Evolutionary conservation across 1,140 invertebrate genomes (phyloP).

Genomic region (Hycleus phaleratus): DNA sequence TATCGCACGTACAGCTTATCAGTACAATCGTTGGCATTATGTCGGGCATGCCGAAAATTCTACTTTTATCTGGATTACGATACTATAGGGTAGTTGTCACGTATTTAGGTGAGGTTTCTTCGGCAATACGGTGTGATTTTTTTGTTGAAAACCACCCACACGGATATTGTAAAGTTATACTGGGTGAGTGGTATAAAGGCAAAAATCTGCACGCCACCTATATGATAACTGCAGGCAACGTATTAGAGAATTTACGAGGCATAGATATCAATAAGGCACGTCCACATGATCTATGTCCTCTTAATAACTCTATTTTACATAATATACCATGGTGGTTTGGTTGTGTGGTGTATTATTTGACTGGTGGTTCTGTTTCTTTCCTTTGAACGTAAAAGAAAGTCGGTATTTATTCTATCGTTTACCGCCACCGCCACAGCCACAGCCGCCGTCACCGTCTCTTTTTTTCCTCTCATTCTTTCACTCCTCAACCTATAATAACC

Average conservation of each 20-base stretch:
- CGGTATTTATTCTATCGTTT: not conserved
- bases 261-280: conserved; percentile 17
- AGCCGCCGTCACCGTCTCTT: no score
- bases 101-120: not conserved
- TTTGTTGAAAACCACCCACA: conserved; percentile 10
- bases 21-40: no score
- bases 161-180: conserved; percentile 1
- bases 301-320: conserved; percentile 20
- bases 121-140: not conserved
- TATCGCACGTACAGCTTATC: no score
- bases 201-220: conserved; percentile 11
- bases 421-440: not conserved
- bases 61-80: no score
- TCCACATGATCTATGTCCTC: conserved; percentile 12
- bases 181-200: not conserved
- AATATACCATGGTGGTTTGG: conserved; percentile 8
- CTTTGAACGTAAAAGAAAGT: not conserved
- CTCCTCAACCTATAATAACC: conserved; percentile 17
- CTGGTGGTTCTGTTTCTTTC: not conserved
- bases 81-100: not conserved
- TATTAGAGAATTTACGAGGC: conserved; percentile 11
- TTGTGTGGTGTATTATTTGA: not conserved
- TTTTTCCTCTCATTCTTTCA: no score
- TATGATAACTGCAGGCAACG: conserved; percentile 8
- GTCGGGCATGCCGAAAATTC: no score